phyloP scores from a whole-genome alignment of 1,140 invertebrate species.

The Drosophila prosaltans region DNA sequence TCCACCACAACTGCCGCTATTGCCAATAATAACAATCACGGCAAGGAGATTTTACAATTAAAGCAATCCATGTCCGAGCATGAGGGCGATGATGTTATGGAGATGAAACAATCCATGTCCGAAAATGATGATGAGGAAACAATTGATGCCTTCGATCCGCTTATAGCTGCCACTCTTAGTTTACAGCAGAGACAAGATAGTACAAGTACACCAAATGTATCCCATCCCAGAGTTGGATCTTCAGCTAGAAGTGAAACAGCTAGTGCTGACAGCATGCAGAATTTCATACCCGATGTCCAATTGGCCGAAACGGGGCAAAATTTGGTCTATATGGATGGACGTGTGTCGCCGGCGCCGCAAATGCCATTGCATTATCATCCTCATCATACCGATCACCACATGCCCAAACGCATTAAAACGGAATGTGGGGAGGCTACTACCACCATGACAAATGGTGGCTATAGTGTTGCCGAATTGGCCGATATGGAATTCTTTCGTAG shows the following conservation, averaged over 20 bases:
- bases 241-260: constrained; percentile 70
- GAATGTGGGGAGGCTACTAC: constrained; percentile 66
- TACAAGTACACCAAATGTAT: constrained; percentile 1
- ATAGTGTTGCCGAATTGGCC: constrained; percentile 57
- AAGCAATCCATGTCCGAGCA: constrained; percentile 74
- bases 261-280: constrained; percentile 74
- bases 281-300: constrained; percentile 80
- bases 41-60: constrained; percentile 41
- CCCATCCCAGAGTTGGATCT: constrained; percentile 26
- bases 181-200: constrained; percentile 36
- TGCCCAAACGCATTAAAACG: constrained; percentile 73
- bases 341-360: constrained; percentile 56
- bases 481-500: constrained; percentile 82
- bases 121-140: constrained; percentile 79
- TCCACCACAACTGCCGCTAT: constrained; percentile 40
- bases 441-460: constrained; percentile 44
- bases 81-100: constrained; percentile 65
- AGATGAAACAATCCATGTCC: constrained; percentile 72
- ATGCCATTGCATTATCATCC: constrained; percentile 52
- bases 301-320: constrained; percentile 63
- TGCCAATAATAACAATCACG: constrained; percentile 37
- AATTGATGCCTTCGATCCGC: constrained; percentile 75
- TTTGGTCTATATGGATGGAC: constrained; percentile 50
- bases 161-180: constrained; percentile 51
- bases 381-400: constrained; percentile 39